phyloP scores from a whole-genome alignment of 2,797 vertebrate genomes.

The Ceryle rudis region DNA sequence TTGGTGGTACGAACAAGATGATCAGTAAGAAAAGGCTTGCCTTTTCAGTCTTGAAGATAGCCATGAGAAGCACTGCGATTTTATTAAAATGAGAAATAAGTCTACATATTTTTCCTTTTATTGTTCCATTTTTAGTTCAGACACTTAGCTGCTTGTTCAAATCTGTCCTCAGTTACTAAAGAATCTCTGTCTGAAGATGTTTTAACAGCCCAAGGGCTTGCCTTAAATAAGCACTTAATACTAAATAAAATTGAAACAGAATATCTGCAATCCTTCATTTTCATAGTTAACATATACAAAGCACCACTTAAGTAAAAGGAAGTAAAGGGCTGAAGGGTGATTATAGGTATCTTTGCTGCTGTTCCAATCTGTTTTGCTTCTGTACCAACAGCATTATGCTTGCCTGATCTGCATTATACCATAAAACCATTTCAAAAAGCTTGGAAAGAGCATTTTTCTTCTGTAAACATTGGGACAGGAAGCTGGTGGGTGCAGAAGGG shows the following conservation, averaged over 20 bases:
- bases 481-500: not conserved
- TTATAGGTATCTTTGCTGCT: not conserved
- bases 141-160: not conserved
- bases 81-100: not conserved
- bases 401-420: not conserved
- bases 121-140: not conserved
- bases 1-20: not conserved
- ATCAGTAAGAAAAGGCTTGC: not conserved
- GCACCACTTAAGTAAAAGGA: not conserved
- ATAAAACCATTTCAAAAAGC: not conserved
- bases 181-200: not conserved
- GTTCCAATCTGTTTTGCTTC: not conserved
- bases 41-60: not conserved
- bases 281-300: not conserved
- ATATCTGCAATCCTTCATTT: not conserved
- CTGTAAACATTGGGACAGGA: not conserved
- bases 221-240: slow-evolving; percentile 31
- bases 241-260: slow-evolving; percentile 42
- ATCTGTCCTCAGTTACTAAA: slow-evolving; percentile 14
- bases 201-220: slow-evolving; percentile 2
- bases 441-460: not conserved
- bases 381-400: not conserved
- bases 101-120: not conserved
- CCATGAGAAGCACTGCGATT: not conserved
- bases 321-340: not conserved